Evolutionary conservation across 2,797 vertebrate species (phyloP), one percentile per base, ranked within the genome.

Genomic region (Lutjanus campechanus): DNA sequence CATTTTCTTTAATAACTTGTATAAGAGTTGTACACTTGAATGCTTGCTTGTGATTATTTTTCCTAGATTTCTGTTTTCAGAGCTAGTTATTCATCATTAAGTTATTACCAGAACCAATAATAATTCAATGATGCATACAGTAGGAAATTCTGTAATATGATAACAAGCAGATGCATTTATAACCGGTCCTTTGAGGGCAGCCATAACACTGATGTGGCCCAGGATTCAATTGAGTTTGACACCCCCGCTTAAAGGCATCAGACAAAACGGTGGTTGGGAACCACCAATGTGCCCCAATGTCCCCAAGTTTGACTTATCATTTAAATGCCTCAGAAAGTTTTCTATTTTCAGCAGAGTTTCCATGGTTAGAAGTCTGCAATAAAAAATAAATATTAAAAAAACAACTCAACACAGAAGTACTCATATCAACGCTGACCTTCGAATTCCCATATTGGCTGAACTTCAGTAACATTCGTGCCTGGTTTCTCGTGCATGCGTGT

Each of bases 401-500:
- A n/a, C 60, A 62, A 8, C 47, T 49, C 25, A 55, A 51, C 53
- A 54, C 17, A 53, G 36, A n/a, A n/a, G 58, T 46, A 29, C 36
- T 50, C 47, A n/a, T 77, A 74, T 79, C 70, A 54, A 17, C 13
- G 49, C 20, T 17, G 55, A 61, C 36, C 22, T 68, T 62, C 19
- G 58, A 41, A 20, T 49, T 53, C 22, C 8, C 43, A 8, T 20
- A 8, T 11, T 77, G 76, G 69, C 66, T 65, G 56, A 43, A 47
- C 29, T 36, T 36, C 29, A 36, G 29, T 36, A 36, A 36, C 49
- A 22, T 68, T 50, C 1, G 16, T 40, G 60, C 17, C 29, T 63
- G 63, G 22, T 59, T 72, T 70, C 62, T 56, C 12, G 43, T 69
- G 53, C 43, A 8, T 41, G 47, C 43, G 64, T 76, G 64, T 82